Percentiles rank a stretch among this genome's conserved stretches.
phyloP scores from a whole-genome alignment of 2,113 vertebrate genomes.

The Symphodus melops region DNA sequence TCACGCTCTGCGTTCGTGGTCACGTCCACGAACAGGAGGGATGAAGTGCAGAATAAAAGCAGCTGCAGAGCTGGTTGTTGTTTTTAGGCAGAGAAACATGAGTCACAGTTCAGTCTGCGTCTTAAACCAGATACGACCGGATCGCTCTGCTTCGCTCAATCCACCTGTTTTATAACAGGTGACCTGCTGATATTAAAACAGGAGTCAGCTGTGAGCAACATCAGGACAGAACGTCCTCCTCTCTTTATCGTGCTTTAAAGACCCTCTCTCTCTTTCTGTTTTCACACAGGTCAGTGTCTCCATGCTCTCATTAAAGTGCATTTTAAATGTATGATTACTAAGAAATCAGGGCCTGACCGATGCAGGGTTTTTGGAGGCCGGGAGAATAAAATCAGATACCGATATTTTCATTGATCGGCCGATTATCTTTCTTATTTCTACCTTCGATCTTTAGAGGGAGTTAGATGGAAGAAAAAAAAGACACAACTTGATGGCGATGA shows the following conservation, averaged over 20 bases:
- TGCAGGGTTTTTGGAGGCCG: too few species aligned
- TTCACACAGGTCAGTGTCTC: not conserved
- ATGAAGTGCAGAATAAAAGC: not conserved
- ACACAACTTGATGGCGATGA: too few species aligned
- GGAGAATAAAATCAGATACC: too few species aligned
- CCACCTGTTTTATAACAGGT: slow-evolving; percentile 42
- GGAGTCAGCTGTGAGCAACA: slow-evolving; percentile 4
- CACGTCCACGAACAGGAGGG: not conserved
- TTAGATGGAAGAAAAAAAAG: too few species aligned
- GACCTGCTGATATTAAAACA: not conserved
- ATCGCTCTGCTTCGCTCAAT: slow-evolving; percentile 34
- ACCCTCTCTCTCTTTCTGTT: not conserved
- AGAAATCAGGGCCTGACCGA: too few species aligned
- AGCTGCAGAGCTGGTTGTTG: not conserved
- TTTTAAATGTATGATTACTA: too few species aligned
- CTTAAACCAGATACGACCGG: slow-evolving; percentile 45
- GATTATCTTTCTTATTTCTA: too few species aligned
- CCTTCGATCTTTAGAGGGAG: too few species aligned
- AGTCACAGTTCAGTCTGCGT: slow-evolving; percentile 28
- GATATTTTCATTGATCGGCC: too few species aligned
- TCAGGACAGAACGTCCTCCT: not conserved
- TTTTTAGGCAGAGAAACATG: slow-evolving; percentile 9
- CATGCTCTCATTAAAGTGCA: too few species aligned
- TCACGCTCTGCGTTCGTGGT: too few species aligned
- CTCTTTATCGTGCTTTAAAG: too few species aligned